phyloP scores from a whole-genome alignment of 2,113 vertebrate genomes.

The Suncus etruscus region DNA sequence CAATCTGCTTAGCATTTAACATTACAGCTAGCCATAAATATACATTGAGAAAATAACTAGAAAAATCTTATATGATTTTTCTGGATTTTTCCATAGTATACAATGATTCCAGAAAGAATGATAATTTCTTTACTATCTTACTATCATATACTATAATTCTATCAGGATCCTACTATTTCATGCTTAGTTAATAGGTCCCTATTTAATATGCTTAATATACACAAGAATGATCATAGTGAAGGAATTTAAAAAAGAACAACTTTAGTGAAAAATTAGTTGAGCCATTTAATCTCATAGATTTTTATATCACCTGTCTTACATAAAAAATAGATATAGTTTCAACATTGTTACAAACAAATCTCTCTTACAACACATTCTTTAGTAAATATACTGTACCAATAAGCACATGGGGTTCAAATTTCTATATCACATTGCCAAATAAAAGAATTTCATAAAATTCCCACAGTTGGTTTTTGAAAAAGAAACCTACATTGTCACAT shows the following conservation, averaged over 20 bases:
- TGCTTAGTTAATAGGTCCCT: neutral
- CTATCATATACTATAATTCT: neutral
- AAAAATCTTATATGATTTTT: too few species aligned
- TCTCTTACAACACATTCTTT: neutral
- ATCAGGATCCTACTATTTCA: neutral
- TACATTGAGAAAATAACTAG: too few species aligned
- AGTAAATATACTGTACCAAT: neutral
- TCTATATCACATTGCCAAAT: constrained; percentile 50
- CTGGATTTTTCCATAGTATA: neutral
- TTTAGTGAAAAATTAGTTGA: neutral
- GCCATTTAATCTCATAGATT: neutral
- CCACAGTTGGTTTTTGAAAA: constrained; percentile 69
- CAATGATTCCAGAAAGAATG: neutral
- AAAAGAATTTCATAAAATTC: constrained; percentile 66
- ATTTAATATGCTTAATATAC: neutral
- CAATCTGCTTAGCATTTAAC: neutral
- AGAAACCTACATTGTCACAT: constrained; percentile 66
- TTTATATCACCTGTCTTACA: constrained; percentile 1
- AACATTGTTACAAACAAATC: constrained; percentile 35
- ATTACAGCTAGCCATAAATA: neutral
- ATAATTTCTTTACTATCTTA: neutral
- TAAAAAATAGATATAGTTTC: constrained; percentile 1
- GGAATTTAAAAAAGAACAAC: neutral
- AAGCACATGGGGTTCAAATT: constrained; percentile 39
- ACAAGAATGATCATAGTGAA: neutral